These are phyloP conservation scores for Ctenochaetus hawaiiensis DNA, from an alignment of 2,797 vertebrate species.

Conservation along the genomic window DNA sequence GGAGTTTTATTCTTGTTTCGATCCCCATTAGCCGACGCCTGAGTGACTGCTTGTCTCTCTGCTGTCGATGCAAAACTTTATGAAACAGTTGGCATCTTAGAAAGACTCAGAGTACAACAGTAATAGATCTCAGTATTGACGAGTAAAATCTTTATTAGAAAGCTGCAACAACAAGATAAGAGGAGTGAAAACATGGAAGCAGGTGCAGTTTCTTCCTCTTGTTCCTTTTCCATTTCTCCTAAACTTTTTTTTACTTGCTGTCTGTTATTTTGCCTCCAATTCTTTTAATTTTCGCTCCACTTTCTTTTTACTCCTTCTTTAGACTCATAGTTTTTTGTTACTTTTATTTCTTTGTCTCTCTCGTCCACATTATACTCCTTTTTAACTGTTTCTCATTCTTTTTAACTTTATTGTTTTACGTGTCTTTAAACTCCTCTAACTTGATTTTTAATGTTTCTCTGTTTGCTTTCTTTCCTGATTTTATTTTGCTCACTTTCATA, in stretches of 20 bases:
- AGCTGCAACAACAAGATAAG: background rate
- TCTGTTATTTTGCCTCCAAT: background rate
- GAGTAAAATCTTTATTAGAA: background rate
- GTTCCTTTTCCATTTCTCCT: background rate
- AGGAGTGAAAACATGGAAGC: background rate
- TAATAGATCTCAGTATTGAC: constrained; percentile 5
- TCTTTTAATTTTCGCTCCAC: background rate
- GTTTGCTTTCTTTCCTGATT: too few relatives aligned
- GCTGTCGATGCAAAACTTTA: constrained; percentile 25
- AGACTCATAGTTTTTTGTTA: background rate
- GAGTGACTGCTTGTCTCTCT: constrained; percentile 28
- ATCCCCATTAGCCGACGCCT: constrained; percentile 40
- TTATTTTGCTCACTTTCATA: too few relatives aligned
- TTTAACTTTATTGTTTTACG: too few relatives aligned
- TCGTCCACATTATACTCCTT: too few relatives aligned
- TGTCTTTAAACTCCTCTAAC: too few relatives aligned
- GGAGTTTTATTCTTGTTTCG: constrained; percentile 39
- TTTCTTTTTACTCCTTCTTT: background rate
- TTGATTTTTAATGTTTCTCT: too few relatives aligned
- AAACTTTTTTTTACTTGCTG: background rate
- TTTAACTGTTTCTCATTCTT: too few relatives aligned
- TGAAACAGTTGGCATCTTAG: background rate
- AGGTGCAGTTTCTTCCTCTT: background rate
- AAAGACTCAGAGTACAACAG: background rate
- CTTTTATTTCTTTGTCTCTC: too few relatives aligned